phyloP scores from a whole-genome alignment of 2,113 vertebrate genomes.

The Cebidichthys violaceus region DNA sequence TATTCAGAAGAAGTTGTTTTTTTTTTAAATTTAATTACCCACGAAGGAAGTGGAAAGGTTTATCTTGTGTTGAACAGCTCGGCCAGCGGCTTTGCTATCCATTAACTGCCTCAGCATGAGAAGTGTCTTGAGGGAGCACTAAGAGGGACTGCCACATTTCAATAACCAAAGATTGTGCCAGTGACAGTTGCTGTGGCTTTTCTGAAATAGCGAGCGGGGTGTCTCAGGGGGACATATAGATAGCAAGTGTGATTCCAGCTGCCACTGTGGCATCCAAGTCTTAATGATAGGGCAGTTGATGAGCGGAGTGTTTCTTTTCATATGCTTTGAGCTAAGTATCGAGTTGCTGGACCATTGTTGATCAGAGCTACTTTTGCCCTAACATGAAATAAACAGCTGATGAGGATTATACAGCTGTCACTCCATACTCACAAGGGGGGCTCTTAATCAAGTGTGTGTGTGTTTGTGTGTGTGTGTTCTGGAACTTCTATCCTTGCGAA shows the following conservation, averaged over 20 bases:
- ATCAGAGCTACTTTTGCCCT: conserved; percentile 68
- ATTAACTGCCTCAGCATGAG: conserved; percentile 25
- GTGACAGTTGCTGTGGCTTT: conserved; percentile 75
- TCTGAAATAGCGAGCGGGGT: conserved; percentile 54
- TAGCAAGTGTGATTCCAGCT: conserved; percentile 81
- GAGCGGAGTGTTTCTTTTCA: conserved; percentile 60
- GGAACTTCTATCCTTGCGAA: background rate
- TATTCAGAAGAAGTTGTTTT: background rate
- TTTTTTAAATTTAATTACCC: conserved; percentile 1
- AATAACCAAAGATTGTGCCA: conserved; percentile 51
- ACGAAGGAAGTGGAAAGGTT: conserved; percentile 12
- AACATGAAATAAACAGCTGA: conserved; percentile 83
- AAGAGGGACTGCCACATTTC: conserved; percentile 49
- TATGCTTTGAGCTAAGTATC: conserved; percentile 63
- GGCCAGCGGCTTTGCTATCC: conserved; percentile 32
- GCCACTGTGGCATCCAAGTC: conserved; percentile 67
- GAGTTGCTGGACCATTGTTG: conserved; percentile 80
- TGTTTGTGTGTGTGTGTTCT: background rate
- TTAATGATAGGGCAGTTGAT: conserved; percentile 73
- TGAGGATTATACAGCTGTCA: conserved; percentile 76
- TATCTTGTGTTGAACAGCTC: conserved; percentile 25
- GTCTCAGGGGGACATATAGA: conserved; percentile 68
- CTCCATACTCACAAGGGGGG: conserved; percentile 29
- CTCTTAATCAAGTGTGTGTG: conserved; percentile 23
- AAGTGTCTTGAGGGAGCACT: conserved; percentile 42